Percentiles rank a stretch among this genome's conserved stretches.
Evolutionary conservation across 2,113 vertebrate genomes (phyloP).

Genomic region (Cavia aperea): DNA sequence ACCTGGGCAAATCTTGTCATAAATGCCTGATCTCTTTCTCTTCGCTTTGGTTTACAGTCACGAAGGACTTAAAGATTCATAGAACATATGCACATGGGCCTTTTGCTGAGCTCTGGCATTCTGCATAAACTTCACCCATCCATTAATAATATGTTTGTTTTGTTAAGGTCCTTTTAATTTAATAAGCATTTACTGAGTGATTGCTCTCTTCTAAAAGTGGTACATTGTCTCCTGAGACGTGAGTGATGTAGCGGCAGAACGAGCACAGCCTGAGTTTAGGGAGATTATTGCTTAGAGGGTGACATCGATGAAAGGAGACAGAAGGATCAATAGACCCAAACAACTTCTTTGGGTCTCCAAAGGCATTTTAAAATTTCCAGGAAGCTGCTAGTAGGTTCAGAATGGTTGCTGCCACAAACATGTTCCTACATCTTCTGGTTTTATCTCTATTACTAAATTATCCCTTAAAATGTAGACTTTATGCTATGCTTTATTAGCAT

Average conservation of each 20-base stretch:
- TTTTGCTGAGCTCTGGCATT: neutral
- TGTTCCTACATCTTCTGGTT: neutral
- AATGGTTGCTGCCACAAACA: neutral
- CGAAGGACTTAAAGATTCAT: neutral
- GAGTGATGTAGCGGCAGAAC: neutral
- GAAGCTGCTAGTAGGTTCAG: neutral
- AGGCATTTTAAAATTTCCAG: neutral
- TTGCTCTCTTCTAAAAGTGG: neutral
- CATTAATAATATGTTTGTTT: neutral
- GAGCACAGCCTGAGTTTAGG: neutral
- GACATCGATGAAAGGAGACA: neutral
- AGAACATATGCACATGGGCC: neutral
- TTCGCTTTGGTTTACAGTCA: neutral
- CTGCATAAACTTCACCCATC: neutral
- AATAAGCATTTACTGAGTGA: conserved; percentile 15
- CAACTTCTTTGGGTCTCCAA: neutral
- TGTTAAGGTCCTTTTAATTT: conserved; percentile 37
- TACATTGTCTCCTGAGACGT: neutral
- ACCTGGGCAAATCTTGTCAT: neutral
- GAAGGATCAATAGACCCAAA: neutral
- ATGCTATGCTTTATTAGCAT: neutral
- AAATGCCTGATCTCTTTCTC: neutral
- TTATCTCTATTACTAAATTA: neutral
- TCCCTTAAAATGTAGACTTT: neutral
- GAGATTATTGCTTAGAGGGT: neutral